Conservation (phyloP, 2,888 invertebrate genomes). For the Latrodectus hesperus region DNA sequence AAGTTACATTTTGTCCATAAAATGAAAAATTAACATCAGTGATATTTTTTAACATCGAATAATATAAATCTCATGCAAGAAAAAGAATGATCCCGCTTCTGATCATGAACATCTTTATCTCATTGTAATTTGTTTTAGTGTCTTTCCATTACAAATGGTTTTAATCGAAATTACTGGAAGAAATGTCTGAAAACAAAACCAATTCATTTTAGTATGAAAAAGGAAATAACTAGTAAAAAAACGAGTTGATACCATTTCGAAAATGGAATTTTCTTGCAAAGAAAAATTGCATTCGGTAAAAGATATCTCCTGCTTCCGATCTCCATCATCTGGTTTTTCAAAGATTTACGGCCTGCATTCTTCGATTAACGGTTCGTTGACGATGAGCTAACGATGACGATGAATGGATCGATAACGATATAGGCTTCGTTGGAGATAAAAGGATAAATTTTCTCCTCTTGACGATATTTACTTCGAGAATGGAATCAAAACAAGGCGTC, state of each 20-base stretch:
- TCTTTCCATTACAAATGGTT: too few relatives aligned
- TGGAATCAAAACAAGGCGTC: conserved; percentile 3
- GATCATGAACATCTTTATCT: too few relatives aligned
- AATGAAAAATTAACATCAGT: too few relatives aligned
- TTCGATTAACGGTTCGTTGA: conserved; percentile 9
- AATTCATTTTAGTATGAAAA: too few relatives aligned
- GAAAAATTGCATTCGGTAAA: neutral
- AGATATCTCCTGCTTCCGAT: conserved; percentile 30
- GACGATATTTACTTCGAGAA: conserved; percentile 1
- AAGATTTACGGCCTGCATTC: conserved; percentile 8
- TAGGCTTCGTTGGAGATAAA: conserved; percentile 26
- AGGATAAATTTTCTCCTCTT: conserved; percentile 15
- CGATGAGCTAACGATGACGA: conserved; percentile 44
- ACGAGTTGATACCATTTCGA: conserved; percentile 6
- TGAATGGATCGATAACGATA: conserved; percentile 47
- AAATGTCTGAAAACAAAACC: too few relatives aligned
- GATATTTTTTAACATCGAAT: too few relatives aligned
- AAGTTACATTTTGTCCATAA: too few relatives aligned
- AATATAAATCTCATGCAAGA: too few relatives aligned
- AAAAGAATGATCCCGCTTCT: too few relatives aligned
- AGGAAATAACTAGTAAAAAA: neutral
- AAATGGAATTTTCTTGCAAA: neutral
- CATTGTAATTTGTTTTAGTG: too few relatives aligned
- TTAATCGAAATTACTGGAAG: too few relatives aligned
- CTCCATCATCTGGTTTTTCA: conserved; percentile 16